Evolutionary conservation across 2,797 vertebrate genomes (phyloP), one percentile per base, ranked within the genome.

Genomic region (Lepus townsendii): DNA sequence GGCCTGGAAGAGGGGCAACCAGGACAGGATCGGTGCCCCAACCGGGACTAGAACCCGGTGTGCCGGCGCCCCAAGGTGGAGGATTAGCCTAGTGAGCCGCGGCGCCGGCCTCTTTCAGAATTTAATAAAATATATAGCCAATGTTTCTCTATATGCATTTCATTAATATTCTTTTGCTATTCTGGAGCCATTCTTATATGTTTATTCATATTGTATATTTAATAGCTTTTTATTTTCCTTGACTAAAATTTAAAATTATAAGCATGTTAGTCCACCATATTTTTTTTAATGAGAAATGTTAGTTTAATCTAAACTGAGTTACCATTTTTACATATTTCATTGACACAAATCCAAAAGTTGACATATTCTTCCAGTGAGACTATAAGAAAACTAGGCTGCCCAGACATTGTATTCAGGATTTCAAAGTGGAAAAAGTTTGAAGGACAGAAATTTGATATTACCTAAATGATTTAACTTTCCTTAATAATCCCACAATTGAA

Each of bases 81-180:
- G 35, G 35, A 35, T 35, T 35, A 35, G 35, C 35, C 35, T 35
- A 35, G 35, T 35, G 35, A 35, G 35, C 35, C 35, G 35, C 35
- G 3, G 35, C 3, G 35, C 35, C 35, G 35, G 16, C 10, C 32
- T 92, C 66, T 68, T 82, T 54, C 22, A 38, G 32, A 16, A 88
- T 90, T 76, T 83, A 93, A 77, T 83, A 77, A 92, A 85, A 75
- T 68, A 19, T 30, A 75, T 17, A 85, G 20, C 32, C 73, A 63
- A 63, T 63, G 8, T 57, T 69, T 95, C 71, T 60, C 63, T 79
- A 75, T 82, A 2, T 94, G 63, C 8, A 24, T 83, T 83, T 83
- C 32, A 77, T 73, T 83, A 93, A 38, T 38, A 90, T 26, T 66
- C 35, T 88, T 71, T 84, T 38, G 22, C 42, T 72, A 7, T 83